These are phyloP conservation scores for Subacronicta megacephala DNA, from an alignment of 2,888 invertebrate species.

Conservation along the genomic window DNA sequence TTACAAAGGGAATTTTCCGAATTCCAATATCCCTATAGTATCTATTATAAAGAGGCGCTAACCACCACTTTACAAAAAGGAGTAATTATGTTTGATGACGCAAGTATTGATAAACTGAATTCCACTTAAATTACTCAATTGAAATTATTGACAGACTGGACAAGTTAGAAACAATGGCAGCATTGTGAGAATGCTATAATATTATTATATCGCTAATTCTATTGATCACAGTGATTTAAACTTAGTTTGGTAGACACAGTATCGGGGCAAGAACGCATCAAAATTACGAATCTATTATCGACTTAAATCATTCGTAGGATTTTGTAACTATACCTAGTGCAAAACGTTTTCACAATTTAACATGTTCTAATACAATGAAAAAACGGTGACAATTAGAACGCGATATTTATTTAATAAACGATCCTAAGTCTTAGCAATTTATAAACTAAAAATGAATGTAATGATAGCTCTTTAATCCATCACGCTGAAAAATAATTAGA, in stretches of 20 bases:
- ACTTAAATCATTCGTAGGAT: no score
- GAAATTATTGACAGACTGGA: slow-evolving; percentile 23
- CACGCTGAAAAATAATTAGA: no score
- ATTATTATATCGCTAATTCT: slow-evolving; percentile 16
- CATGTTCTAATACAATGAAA: no score
- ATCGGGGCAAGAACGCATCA: slow-evolving; percentile 13
- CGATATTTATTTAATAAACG: no score
- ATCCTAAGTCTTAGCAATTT: no score
- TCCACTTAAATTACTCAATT: slow-evolving; percentile 9
- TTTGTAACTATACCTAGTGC: no score
- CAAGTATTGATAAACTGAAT: slow-evolving; percentile 22
- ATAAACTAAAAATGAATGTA: no score
- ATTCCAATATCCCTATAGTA: background rate
- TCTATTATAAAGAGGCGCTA: background rate
- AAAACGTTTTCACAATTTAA: background rate
- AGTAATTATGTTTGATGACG: slow-evolving; percentile 9
- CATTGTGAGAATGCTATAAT: slow-evolving; percentile 39
- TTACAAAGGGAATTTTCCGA: no score
- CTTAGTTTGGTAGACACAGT: slow-evolving; percentile 15
- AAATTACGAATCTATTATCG: background rate
- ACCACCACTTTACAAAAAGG: background rate
- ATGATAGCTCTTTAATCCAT: no score
- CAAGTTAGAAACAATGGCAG: slow-evolving; percentile 28
- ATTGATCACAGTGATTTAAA: background rate
- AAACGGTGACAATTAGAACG: no score